Evolutionary conservation across 2,113 vertebrate genomes (phyloP), one percentile per base, ranked within the genome.

Genomic region (Seriola rivoliana): DNA sequence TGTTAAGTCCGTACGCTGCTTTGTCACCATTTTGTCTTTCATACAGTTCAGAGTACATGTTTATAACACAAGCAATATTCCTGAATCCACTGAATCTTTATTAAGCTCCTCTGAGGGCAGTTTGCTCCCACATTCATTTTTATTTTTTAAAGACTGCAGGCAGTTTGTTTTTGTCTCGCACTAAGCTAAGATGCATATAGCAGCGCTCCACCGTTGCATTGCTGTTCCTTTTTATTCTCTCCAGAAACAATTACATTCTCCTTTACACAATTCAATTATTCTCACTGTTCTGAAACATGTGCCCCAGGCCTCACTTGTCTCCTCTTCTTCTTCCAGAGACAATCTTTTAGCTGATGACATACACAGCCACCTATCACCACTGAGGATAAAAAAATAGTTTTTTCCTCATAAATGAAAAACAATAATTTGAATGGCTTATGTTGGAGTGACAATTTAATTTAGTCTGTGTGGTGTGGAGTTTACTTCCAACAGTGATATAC

Each of bases 391-490:
- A 58, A 82, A 85, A 84, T 59, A 58, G 19, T 83, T 80, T 78
- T 73, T 48, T 14, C 38, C 46, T 88, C 64, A 75, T 82, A 72
- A 87, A 91, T 69, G 81, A 57, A 83, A 91, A 89, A 84, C 71
- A 89, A 87, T 85, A 1, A 91, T 86, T 89, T 88, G n/a, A 86
- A 87, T 76, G 71, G 78, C 72, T 88, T 80, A 78, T 63, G 73
- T 84, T 84, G 72, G 84, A 92, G 87, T 90, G 93, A 93, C 93
- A 93, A 85, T 88, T 90, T 89, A 91, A 93, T 91, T 92, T 78
- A 87, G 81, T 85, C 16, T 34, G 63, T 64, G 38, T 7, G 42
- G 87, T 23, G 87, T 23, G 48, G 78, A 73, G 76, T 84, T 73
- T 38, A 66, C 50, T 38, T 21, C 80, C 71, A 50, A 38, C 58